Conservation (phyloP, 2,797 vertebrate genomes). For the Catharus ustulatus region DNA sequence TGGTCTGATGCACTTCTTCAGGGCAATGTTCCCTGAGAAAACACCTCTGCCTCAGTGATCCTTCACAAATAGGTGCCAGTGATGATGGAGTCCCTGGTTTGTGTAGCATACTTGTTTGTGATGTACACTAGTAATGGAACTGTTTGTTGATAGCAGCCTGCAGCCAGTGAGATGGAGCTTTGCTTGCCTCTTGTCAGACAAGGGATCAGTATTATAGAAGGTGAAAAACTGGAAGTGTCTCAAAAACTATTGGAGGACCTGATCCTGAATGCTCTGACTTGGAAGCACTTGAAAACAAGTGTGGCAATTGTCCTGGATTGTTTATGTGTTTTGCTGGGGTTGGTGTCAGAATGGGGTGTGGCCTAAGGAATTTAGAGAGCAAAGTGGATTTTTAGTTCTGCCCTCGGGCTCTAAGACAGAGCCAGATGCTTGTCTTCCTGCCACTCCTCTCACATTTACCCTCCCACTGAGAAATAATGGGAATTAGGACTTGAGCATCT, state of each 20-base stretch:
- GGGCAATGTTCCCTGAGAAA: background rate
- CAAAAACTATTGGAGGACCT: background rate
- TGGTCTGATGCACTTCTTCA: background rate
- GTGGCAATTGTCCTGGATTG: background rate
- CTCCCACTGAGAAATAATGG: background rate
- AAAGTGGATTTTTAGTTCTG: background rate
- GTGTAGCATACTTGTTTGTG: background rate
- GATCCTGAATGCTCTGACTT: background rate
- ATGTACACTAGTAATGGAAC: background rate
- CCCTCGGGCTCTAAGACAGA: background rate
- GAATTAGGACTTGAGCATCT: background rate
- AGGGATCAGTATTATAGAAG: background rate
- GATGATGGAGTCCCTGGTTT: background rate
- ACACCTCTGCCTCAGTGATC: background rate
- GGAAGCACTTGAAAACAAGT: background rate
- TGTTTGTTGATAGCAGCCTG: background rate
- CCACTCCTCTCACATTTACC: background rate
- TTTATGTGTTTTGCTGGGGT: background rate
- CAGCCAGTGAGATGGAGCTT: background rate
- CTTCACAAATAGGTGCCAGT: background rate
- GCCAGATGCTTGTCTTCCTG: background rate
- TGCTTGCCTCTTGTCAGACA: background rate
- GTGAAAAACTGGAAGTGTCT: background rate
- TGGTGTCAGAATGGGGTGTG: background rate
- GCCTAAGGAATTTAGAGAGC: background rate